Percentiles rank a stretch among this genome's conserved stretches.
Evolutionary conservation across 2,888 invertebrate genomes (phyloP).

Genomic region (Achlya flavicornis): DNA sequence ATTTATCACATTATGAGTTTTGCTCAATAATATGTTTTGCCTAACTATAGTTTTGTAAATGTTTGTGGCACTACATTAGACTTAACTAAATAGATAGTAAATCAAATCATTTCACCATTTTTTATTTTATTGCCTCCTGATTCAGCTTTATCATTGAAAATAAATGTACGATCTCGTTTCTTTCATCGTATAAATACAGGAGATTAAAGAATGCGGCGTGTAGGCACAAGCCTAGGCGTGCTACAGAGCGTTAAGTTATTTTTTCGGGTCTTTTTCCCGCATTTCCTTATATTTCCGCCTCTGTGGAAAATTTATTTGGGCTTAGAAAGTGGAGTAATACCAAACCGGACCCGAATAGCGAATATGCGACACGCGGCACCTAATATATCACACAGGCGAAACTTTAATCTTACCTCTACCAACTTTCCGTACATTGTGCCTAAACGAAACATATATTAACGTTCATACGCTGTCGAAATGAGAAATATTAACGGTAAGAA

Average conservation of each 20-base stretch:
- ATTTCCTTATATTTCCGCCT: constrained; percentile 63
- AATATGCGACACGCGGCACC: constrained; percentile 61
- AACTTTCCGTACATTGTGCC: constrained; percentile 32
- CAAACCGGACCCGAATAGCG: constrained; percentile 55
- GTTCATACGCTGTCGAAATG: constrained; percentile 26
- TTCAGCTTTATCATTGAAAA: too few species aligned
- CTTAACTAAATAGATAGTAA: too few species aligned
- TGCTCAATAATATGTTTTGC: too few species aligned
- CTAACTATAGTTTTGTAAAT: too few species aligned
- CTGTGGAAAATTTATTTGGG: constrained; percentile 61
- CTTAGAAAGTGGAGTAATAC: constrained; percentile 59
- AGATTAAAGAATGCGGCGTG: neutral
- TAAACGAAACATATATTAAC: constrained; percentile 35
- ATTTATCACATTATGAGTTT: too few species aligned
- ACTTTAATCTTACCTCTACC: constrained; percentile 55
- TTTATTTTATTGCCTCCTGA: too few species aligned
- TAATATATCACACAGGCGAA: constrained; percentile 62
- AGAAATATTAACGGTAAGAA: constrained; percentile 27
- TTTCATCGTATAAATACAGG: neutral
- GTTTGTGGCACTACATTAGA: too few species aligned
- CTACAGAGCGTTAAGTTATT: constrained; percentile 38
- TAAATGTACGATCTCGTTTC: too few species aligned
- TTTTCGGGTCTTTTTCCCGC: constrained; percentile 42
- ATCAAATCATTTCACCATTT: too few species aligned
- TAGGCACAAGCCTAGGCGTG: constrained; percentile 15